Conservation (phyloP, 2,888 invertebrate genomes). For the Aromia moschata region DNA sequence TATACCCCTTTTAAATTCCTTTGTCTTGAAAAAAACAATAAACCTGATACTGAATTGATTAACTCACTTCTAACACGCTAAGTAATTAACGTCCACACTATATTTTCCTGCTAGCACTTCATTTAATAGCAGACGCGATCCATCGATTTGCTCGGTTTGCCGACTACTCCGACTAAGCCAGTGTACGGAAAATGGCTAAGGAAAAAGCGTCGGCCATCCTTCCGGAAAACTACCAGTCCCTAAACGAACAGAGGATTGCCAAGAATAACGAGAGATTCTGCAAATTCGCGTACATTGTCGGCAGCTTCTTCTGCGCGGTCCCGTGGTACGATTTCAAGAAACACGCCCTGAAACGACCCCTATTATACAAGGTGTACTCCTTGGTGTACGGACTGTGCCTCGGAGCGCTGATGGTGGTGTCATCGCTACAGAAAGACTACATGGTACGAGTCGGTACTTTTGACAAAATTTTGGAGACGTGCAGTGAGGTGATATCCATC, state of each 20-base stretch:
- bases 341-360: not conserved
- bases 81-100: too few relatives aligned
- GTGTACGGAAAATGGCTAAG: too few relatives aligned
- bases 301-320: not conserved
- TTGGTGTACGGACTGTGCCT: not conserved
- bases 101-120: too few relatives aligned
- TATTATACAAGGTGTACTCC: not conserved
- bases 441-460: not conserved
- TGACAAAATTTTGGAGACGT: not conserved
- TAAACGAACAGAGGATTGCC: not conserved
- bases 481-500: not conserved
- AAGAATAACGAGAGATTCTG: not conserved
- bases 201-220: too few relatives aligned
- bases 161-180: too few relatives aligned
- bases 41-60: too few relatives aligned
- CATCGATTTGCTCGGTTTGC: too few relatives aligned
- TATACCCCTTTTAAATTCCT: too few relatives aligned
- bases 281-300: not conserved
- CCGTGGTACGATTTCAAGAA: not conserved
- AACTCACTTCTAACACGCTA: too few relatives aligned
- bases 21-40: too few relatives aligned
- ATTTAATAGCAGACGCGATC: too few relatives aligned
- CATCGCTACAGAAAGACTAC: not conserved
- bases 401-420: not conserved
- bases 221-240: not conserved